These are phyloP conservation scores for Lampris megalopsis DNA, from an alignment of 2,113 vertebrate species.

Conservation along the genomic window DNA sequence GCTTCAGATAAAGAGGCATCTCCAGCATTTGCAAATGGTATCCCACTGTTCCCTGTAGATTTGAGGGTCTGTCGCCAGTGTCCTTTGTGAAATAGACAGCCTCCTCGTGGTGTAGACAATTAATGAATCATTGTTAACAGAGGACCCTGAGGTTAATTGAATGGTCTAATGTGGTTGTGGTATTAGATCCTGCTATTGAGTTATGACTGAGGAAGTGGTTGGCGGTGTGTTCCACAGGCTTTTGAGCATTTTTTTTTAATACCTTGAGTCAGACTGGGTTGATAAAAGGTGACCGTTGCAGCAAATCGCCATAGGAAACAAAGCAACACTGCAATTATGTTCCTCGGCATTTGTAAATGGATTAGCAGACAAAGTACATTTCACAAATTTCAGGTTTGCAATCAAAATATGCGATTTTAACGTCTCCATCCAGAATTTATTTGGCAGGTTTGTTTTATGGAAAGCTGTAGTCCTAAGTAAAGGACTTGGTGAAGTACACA, in stretches of 20 bases:
- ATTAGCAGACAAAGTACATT: too few relatives aligned
- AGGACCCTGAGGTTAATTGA: not conserved
- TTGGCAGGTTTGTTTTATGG: not conserved
- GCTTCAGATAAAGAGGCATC: slow-evolving; percentile 46
- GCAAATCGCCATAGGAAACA: too few relatives aligned
- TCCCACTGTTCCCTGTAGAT: slow-evolving; percentile 61
- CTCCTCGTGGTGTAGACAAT: not conserved
- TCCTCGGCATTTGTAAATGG: too few relatives aligned
- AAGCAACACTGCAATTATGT: too few relatives aligned
- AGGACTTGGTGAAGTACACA: slow-evolving; percentile 2
- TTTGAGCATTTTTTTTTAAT: too few relatives aligned
- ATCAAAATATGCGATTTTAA: too few relatives aligned
- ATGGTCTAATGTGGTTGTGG: not conserved
- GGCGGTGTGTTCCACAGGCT: not conserved
- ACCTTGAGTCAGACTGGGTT: too few relatives aligned
- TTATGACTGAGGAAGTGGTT: not conserved
- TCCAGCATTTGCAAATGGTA: not conserved
- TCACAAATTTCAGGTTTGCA: too few relatives aligned
- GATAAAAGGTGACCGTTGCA: too few relatives aligned
- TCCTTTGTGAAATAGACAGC: not conserved
- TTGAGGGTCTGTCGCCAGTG: slow-evolving; percentile 38
- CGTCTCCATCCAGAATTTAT: too few relatives aligned
- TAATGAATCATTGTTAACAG: not conserved
- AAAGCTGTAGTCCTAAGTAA: not conserved
- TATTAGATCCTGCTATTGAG: not conserved